These are phyloP conservation scores for Laspeyria flexula DNA, from an alignment of 2,888 invertebrate genomes.

Conservation along the genomic window DNA sequence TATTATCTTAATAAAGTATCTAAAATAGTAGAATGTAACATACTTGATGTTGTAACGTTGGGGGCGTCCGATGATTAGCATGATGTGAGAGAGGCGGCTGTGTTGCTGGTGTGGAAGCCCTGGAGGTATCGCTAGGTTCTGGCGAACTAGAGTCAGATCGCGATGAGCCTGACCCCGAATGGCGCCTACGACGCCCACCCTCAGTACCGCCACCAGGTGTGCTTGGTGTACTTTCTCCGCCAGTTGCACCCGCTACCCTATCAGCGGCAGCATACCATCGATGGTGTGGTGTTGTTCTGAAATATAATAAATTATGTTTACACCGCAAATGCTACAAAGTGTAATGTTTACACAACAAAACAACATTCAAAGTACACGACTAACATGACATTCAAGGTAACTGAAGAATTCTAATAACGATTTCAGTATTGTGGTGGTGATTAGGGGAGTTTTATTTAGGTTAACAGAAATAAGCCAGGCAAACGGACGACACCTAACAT, in stretches of 20 bases:
- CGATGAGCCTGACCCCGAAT: slow-evolving; percentile 83
- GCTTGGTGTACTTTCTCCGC: slow-evolving; percentile 66
- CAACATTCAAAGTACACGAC: too few species aligned
- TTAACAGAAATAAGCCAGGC: too few species aligned
- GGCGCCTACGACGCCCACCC: slow-evolving; percentile 80
- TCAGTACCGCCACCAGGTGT: slow-evolving; percentile 77
- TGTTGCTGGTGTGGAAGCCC: slow-evolving; percentile 86
- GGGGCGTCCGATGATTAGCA: slow-evolving; percentile 64
- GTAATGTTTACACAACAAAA: too few species aligned
- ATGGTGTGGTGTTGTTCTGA: slow-evolving; percentile 71
- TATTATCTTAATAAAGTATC: too few species aligned
- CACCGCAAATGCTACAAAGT: not conserved
- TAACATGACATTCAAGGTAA: too few species aligned
- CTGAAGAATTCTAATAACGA: too few species aligned
- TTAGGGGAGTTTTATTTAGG: too few species aligned
- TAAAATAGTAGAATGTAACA: too few species aligned
- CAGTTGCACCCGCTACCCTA: slow-evolving; percentile 49
- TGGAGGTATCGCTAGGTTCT: slow-evolving; percentile 85
- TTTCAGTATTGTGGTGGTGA: too few species aligned
- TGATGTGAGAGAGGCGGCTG: slow-evolving; percentile 67
- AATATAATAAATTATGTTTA: slow-evolving; percentile 15
- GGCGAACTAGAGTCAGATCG: slow-evolving; percentile 86
- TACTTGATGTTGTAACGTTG: slow-evolving; percentile 66
- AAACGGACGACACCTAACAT: not conserved
- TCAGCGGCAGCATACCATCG: slow-evolving; percentile 79